Evolutionary conservation across 2,888 invertebrate genomes (phyloP), one percentile per base, ranked within the genome.

Genomic region (Odontothrips loti): DNA sequence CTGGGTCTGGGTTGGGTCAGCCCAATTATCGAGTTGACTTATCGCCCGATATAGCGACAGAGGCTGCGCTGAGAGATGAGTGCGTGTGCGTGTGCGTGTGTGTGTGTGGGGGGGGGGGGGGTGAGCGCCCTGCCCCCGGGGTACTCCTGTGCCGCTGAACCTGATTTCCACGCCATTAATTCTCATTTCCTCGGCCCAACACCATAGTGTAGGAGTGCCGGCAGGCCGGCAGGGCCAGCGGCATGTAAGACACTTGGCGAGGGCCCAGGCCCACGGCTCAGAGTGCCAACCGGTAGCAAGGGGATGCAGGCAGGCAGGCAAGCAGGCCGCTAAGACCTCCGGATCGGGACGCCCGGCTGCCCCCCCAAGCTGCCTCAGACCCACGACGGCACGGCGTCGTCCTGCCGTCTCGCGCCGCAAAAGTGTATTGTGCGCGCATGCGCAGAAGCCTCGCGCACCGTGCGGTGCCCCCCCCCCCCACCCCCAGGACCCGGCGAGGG

Each of bases 1-100:
- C 11, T 47, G 80, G 58, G 17, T 23, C 79, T 81, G 84, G 85
- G 80, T 87, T 81, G 84, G 85, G 80, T 87, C 68, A 27, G 23
- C 12, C 68, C 68, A 11, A 75, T 75, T 27, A 75, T 27, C 27
- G 68, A 23, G 68, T 75, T 27, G 12, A 75, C 79, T n/a, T 17
- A 58, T 20, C 17, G 58, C 58, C 20, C 58, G 58, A 58, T 58
- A n/a, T n/a, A 58, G 20, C 1, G 20, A 58, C 34, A 6, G 34
- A 43, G 34, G 34, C 34, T 4, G 34, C 34, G 34, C 3, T 2
- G 3, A 43, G 34, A 2, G 34, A 6, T 6, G 34, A 6, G 34
- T 43, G 34, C 6, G n/a, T 43, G 34, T 2, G 34, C 3, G 6
- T 43, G 34, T 43, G 34, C 34, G 34, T 4, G 34, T 6, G 34